Evolutionary conservation across 23 tunicate species (phyloP).

Genomic region (Clavelina lepadiformis): DNA sequence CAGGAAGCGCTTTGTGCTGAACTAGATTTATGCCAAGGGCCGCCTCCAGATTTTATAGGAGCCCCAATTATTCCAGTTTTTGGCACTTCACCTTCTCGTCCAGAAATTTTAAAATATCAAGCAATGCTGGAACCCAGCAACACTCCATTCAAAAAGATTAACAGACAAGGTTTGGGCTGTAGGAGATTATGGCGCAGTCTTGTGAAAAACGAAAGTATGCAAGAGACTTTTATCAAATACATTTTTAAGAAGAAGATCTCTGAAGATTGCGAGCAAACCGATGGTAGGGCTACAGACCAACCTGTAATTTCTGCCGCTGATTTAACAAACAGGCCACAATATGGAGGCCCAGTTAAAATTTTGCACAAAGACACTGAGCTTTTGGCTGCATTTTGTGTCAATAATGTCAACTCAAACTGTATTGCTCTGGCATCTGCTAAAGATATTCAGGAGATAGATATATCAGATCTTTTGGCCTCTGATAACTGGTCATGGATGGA

Average conservation of each 20-base stretch:
- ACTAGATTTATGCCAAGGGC: slow-evolving; percentile 36
- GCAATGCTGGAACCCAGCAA: slow-evolving; percentile 67
- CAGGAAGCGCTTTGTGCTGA: slow-evolving; percentile 12
- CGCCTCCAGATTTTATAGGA: slow-evolving; percentile 21
- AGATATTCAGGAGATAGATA: slow-evolving; percentile 70
- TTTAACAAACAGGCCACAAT: neutral
- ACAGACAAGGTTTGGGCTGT: slow-evolving; percentile 12
- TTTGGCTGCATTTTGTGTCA: slow-evolving; percentile 68
- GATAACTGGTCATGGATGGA: slow-evolving; percentile 83
- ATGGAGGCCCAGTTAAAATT: slow-evolving; percentile 35
- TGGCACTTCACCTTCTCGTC: slow-evolving; percentile 20
- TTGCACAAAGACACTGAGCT: slow-evolving; percentile 79
- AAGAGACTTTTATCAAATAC: slow-evolving; percentile 68
- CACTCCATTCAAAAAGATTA: slow-evolving; percentile 46
- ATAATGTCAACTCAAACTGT: slow-evolving; percentile 82
- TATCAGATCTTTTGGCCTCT: slow-evolving; percentile 50
- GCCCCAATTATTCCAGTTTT: neutral
- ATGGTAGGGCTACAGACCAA: neutral
- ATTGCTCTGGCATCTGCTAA: slow-evolving; percentile 66
- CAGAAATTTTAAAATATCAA: slow-evolving; percentile 63
- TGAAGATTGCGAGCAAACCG: slow-evolving; percentile 2
- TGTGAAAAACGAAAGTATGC: slow-evolving; percentile 58
- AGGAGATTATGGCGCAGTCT: slow-evolving; percentile 72
- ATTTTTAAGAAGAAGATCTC: slow-evolving; percentile 43
- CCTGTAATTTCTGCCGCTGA: neutral